Evolutionary conservation across 2,888 invertebrate genomes (phyloP), one percentile per base, ranked within the genome.

Genomic region (Dryococelus australis): DNA sequence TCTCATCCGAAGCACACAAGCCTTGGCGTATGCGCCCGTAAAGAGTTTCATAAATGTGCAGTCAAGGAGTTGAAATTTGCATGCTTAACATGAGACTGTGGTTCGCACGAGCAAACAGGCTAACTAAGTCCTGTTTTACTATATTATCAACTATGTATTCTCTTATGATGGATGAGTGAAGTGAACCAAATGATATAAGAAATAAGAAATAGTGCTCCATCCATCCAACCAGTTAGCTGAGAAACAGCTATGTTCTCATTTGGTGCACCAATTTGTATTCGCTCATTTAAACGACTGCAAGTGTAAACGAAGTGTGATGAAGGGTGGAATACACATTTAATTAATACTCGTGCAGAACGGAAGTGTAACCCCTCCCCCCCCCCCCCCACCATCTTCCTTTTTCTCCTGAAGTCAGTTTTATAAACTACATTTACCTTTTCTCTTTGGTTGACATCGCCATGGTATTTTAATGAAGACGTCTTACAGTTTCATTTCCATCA

Each of bases 41-140:
- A 90, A 90, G 8, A 89, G 89, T 65, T 89, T 89, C 88, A 90
- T 89, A 79, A 90, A 88, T 4, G 87, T 87, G n/a, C 88, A 28
- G 83, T 89, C 90, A 16, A 90, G 87, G 89, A 89, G 13, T 89
- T 90, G 86, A 35, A 35, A 35, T 35, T 35, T 35, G 35, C 4
- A 35, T 87, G 86, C 89, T 89, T 6, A 91, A 85, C 89, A 91
- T 89, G 53, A 90, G 89, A 65, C 90, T 89, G 86, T 90, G 84
- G 88, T 90, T 86, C 80, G 87, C 47, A 83, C 88, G 88, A n/a
- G 89, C 89, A 89, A 85, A 90, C 20, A 87, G 47, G 43, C 90
- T 90, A 2, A 90, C 90, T 88, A n/a, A 90, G 86, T 9, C 89
- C 88, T 87, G 89, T 90, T 79, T 90, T 90, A 51, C 89, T 90